phyloP scores from a whole-genome alignment of 1,140 invertebrate species.

The Zaprionus gabonicus region DNA sequence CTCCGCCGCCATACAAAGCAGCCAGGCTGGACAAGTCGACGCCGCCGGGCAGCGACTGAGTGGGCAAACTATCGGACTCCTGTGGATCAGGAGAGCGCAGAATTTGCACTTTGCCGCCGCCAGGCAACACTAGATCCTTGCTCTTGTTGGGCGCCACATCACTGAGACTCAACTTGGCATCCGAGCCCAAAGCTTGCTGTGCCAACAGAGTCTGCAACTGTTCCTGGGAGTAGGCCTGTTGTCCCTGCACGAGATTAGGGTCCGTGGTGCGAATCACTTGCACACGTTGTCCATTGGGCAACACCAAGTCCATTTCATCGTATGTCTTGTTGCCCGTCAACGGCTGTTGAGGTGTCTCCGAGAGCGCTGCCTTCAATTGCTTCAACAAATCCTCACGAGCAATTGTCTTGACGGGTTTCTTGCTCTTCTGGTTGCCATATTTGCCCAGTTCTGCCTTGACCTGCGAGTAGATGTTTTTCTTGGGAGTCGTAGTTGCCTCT shows the following conservation, averaged over 20 bases:
- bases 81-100: constrained; percentile 87
- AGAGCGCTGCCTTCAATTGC: constrained; percentile 89
- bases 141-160: constrained; percentile 84
- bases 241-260: constrained; percentile 86
- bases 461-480: constrained; percentile 71
- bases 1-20: constrained; percentile 70
- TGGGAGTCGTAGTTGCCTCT: constrained; percentile 78
- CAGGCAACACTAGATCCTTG: constrained; percentile 89
- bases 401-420: constrained; percentile 82
- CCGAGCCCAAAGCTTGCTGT: constrained; percentile 65
- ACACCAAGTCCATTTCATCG: constrained; percentile 89
- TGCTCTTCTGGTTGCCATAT: constrained; percentile 66
- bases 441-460: constrained; percentile 75
- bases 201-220: constrained; percentile 73
- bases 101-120: constrained; percentile 90
- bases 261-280: constrained; percentile 89
- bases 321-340: constrained; percentile 87
- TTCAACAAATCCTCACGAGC: constrained; percentile 88
- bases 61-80: constrained; percentile 60
- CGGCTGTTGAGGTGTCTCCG: constrained; percentile 88
- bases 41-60: constrained; percentile 65
- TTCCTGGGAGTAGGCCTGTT: constrained; percentile 78
- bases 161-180: constrained; percentile 59
- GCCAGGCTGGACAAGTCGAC: constrained; percentile 77
- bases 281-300: constrained; percentile 90